phyloP scores from a whole-genome alignment of 1,140 invertebrate genomes.

The Uloborus diversus region DNA sequence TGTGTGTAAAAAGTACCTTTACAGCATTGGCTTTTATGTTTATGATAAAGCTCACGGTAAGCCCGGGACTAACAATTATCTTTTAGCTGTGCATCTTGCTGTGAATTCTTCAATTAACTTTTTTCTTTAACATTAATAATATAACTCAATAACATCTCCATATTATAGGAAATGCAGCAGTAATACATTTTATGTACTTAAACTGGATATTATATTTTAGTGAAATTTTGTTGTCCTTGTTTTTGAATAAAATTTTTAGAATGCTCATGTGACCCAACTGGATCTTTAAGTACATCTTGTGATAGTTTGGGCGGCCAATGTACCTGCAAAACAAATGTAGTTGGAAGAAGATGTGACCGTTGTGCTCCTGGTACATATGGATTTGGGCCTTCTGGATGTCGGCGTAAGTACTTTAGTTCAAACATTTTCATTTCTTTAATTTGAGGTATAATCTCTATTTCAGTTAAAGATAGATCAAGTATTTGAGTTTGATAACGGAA shows the following conservation, averaged over 20 bases:
- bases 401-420: too few relatives aligned
- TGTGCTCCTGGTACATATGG: slow-evolving; percentile 96
- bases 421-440: too few relatives aligned
- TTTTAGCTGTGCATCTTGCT: not conserved
- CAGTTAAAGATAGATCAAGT: too few relatives aligned
- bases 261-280: slow-evolving; percentile 64
- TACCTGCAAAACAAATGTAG: slow-evolving; percentile 93
- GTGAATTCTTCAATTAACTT: not conserved
- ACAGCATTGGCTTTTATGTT: slow-evolving; percentile 82
- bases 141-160: not conserved
- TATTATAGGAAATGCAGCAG: slow-evolving; percentile 45
- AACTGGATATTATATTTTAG: not conserved
- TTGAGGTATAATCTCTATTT: too few relatives aligned
- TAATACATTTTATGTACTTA: not conserved
- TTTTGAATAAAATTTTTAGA: slow-evolving; percentile 20
- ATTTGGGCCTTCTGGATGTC: slow-evolving; percentile 95
- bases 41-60: slow-evolving; percentile 77
- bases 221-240: not conserved
- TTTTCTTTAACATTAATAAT: not conserved
- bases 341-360: slow-evolving; percentile 89
- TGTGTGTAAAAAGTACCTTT: slow-evolving; percentile 80
- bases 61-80: slow-evolving; percentile 48
- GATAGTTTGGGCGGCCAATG: slow-evolving; percentile 87
- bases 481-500: too few relatives aligned
- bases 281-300: slow-evolving; percentile 90